These are phyloP conservation scores for Dinomys branickii DNA, from an alignment of 2,113 vertebrate genomes.

Conservation along the genomic window DNA sequence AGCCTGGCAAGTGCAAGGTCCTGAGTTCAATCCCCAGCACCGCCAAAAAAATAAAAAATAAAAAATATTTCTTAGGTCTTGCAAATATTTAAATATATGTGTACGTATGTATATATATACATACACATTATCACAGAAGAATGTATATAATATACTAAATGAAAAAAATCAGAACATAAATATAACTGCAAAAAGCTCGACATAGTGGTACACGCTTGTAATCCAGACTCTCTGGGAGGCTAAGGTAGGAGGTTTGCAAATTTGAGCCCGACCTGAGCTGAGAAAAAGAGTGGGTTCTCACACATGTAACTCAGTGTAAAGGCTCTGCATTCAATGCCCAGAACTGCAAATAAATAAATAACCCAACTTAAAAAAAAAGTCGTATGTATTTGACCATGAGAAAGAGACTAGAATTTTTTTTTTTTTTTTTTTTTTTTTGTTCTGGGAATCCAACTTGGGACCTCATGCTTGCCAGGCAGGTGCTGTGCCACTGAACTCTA, in stretches of 20 bases:
- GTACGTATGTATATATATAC: neutral
- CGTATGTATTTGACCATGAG: constrained; percentile 18
- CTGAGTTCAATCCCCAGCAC: too few species aligned
- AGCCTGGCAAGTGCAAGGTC: too few species aligned
- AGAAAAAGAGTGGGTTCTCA: too few species aligned
- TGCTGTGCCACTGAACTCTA: too few species aligned
- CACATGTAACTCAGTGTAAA: neutral
- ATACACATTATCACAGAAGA: neutral
- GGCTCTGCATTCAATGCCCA: neutral
- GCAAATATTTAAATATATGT: too few species aligned
- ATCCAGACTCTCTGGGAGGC: neutral
- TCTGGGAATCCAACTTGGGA: too few species aligned
- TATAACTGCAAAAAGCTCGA: neutral
- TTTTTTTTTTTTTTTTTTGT: too few species aligned
- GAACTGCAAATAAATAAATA: neutral
- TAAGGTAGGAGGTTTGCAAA: neutral
- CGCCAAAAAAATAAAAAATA: too few species aligned
- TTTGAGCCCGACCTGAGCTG: neutral
- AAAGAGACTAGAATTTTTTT: neutral
- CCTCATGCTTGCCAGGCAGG: too few species aligned
- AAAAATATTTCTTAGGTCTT: too few species aligned
- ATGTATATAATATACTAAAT: constrained; percentile 36
- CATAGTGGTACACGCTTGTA: neutral
- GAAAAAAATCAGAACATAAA: neutral
- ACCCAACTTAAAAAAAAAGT: too few species aligned